Evolutionary conservation across 2,888 invertebrate species (phyloP).

Genomic region (Operophtera brumata): DNA sequence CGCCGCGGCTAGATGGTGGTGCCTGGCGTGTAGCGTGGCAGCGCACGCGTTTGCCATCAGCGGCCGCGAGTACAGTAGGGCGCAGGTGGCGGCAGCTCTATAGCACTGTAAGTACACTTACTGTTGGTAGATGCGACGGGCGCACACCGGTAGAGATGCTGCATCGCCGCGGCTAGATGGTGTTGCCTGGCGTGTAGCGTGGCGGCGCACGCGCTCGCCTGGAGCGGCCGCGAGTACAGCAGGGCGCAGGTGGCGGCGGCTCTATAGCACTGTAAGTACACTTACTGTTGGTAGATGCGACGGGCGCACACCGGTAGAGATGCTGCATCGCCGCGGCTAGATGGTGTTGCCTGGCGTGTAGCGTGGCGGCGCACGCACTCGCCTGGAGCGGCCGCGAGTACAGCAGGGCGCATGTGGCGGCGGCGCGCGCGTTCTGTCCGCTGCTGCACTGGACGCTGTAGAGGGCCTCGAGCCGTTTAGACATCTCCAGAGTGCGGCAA

Average conservation of each 20-base stretch:
- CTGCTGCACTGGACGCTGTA: conserved; percentile 87
- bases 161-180: conserved; percentile 81
- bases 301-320: conserved; percentile 78
- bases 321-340: conserved; percentile 84
- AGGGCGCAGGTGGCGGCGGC: too few relatives aligned
- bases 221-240: too few relatives aligned
- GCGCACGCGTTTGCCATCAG: conserved; percentile 77
- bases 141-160: conserved; percentile 83
- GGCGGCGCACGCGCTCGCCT: too few relatives aligned
- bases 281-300: conserved; percentile 50
- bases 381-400: conserved; percentile 82
- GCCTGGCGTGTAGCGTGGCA: conserved; percentile 80
- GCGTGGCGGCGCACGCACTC: conserved; percentile 79
- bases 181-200: conserved; percentile 79
- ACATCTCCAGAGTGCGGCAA: conserved; percentile 86
- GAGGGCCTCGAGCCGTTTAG: conserved; percentile 84
- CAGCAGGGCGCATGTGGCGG: conserved; percentile 89
- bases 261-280: neutral
- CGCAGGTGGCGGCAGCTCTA: too few relatives aligned
- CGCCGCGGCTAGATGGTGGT: conserved; percentile 79
- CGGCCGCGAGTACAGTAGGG: too few relatives aligned
- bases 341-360: conserved; percentile 75
- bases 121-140: conserved; percentile 50
- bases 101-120: too few relatives aligned
- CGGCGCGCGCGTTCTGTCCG: conserved; percentile 87